Evolutionary conservation across 2,113 vertebrate genomes (phyloP).

Genomic region (Poeciliopsis retropinna): DNA sequence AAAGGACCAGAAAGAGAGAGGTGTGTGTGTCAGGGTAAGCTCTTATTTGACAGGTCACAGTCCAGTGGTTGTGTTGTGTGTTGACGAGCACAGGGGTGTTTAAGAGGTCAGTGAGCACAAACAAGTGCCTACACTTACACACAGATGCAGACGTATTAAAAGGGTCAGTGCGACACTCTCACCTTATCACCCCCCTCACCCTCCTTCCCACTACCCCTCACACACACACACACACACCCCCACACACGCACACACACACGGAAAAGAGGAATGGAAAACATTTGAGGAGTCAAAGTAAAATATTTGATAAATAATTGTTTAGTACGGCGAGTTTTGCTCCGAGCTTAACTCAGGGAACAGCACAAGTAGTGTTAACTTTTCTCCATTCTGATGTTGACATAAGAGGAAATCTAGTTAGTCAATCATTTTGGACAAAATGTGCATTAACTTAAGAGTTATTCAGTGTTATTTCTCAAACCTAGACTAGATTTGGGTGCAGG

Average conservation of each 20-base stretch:
- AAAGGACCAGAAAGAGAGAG: constrained; percentile 22
- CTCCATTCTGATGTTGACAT: no score
- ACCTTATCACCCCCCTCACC: constrained; percentile 49
- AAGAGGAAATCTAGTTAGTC: no score
- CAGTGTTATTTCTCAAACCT: no score
- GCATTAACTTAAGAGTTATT: no score
- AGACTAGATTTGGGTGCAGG: no score
- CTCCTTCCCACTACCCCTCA: not conserved
- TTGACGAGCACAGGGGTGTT: constrained; percentile 81
- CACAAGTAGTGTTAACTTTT: no score
- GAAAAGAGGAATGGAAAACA: not conserved
- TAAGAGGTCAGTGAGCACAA: constrained; percentile 82
- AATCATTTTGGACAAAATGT: no score
- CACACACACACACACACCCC: no score
- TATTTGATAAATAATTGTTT: not conserved
- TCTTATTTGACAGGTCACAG: constrained; percentile 84
- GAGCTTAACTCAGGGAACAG: no score
- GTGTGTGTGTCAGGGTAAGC: constrained; percentile 70
- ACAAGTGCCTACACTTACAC: constrained; percentile 60
- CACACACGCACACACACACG: constrained; percentile 8
- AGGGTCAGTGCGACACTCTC: constrained; percentile 74
- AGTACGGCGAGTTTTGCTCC: no score
- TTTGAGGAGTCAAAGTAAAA: constrained; percentile 14
- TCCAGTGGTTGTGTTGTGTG: constrained; percentile 79
- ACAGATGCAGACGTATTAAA: constrained; percentile 68